These are phyloP conservation scores for Altica lythri DNA, from an alignment of 2,888 invertebrate genomes.

Conservation along the genomic window DNA sequence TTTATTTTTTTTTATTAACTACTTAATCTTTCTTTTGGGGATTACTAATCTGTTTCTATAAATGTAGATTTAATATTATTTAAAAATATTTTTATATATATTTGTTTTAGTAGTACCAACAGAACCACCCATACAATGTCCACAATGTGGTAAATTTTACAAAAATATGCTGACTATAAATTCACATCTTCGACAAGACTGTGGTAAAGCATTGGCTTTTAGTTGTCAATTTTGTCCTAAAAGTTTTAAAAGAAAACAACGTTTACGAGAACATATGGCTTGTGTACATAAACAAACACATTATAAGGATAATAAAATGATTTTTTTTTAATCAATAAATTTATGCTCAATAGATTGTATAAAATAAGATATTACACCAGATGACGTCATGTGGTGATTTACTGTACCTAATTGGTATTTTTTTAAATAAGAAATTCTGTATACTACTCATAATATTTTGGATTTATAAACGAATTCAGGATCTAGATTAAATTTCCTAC, in stretches of 20 bases:
- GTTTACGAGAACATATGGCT: conserved; percentile 52
- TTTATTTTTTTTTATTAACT: background rate
- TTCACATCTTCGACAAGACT: conserved; percentile 63
- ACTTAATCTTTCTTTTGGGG: background rate
- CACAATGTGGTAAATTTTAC: conserved; percentile 72
- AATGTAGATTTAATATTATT: background rate
- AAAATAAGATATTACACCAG: too few relatives aligned
- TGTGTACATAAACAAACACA: conserved; percentile 21
- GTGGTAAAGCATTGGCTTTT: conserved; percentile 57
- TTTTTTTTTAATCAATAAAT: too few relatives aligned
- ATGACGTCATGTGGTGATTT: too few relatives aligned
- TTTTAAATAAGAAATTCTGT: too few relatives aligned
- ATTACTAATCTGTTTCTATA: background rate
- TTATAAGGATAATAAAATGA: background rate
- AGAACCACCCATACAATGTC: conserved; percentile 52
- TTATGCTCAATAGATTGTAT: too few relatives aligned
- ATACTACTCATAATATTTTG: too few relatives aligned
- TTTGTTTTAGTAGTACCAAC: background rate
- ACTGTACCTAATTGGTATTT: too few relatives aligned
- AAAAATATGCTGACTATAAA: conserved; percentile 73
- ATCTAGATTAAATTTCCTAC: too few relatives aligned
- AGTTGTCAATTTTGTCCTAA: conserved; percentile 54
- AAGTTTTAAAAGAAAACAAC: conserved; percentile 54
- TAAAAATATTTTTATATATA: background rate
- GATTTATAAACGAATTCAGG: too few relatives aligned